Percentiles rank a stretch among this genome's conserved stretches.
phyloP scores from a whole-genome alignment of 2,888 invertebrate species.

The Dolichopus griseipennis region DNA sequence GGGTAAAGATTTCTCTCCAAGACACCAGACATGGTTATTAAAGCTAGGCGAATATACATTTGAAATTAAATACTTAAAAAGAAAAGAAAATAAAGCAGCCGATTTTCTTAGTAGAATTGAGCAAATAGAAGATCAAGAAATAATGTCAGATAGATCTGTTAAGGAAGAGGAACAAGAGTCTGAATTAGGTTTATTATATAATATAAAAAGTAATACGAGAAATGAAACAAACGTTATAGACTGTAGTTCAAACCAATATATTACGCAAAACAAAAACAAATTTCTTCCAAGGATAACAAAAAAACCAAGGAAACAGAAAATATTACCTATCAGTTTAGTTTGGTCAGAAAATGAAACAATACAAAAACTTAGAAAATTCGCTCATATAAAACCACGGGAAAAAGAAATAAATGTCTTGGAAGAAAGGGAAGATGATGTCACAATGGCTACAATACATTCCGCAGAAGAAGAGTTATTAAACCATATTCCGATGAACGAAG shows the following conservation, averaged over 20 bases:
- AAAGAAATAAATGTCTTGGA: not conserved
- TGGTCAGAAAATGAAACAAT: too few species aligned
- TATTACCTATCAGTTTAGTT: too few species aligned
- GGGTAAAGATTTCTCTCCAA: slow-evolving; percentile 12
- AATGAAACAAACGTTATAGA: too few species aligned
- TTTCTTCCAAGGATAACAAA: too few species aligned
- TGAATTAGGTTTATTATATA: not conserved
- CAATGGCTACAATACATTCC: slow-evolving; percentile 13
- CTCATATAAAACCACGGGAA: too few species aligned
- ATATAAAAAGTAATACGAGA: not conserved
- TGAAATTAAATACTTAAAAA: slow-evolving; percentile 13
- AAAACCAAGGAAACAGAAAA: too few species aligned
- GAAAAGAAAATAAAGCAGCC: slow-evolving; percentile 11
- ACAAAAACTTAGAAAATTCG: too few species aligned
- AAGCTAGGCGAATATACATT: slow-evolving; percentile 13
- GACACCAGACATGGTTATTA: slow-evolving; percentile 13
- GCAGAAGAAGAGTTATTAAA: too few species aligned
- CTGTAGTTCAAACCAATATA: too few species aligned
- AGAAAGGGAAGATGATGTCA: slow-evolving; percentile 8
- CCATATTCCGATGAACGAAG: too few species aligned
- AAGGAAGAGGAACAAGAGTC: not conserved
- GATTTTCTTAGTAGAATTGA: slow-evolving; percentile 4
- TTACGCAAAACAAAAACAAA: too few species aligned
- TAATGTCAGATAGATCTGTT: not conserved
- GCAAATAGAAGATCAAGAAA: not conserved